phyloP scores from a whole-genome alignment of 2,888 invertebrate species.

The Scaeva pyrastri region DNA sequence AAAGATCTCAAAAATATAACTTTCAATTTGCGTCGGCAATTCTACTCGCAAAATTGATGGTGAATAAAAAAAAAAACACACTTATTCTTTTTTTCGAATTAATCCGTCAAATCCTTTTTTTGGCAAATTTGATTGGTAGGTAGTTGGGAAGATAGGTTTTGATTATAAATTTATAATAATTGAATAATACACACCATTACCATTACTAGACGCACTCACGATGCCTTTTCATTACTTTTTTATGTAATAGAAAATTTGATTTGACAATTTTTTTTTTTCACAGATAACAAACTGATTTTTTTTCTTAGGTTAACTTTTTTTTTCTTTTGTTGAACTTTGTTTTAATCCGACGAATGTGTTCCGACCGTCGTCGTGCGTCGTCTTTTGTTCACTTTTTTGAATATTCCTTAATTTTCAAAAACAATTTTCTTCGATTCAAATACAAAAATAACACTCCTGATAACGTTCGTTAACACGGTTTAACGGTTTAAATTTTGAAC shows the following conservation, averaged over 20 bases:
- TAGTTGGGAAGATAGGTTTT: neutral
- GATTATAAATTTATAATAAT: constrained; percentile 47
- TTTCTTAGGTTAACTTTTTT: neutral
- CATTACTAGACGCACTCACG: constrained; percentile 75
- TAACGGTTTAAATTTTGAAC: neutral
- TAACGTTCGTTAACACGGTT: constrained; percentile 41
- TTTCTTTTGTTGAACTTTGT: neutral
- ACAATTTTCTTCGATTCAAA: neutral
- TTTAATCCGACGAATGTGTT: constrained; percentile 47
- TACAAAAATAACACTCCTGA: neutral
- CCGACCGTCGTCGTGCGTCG: constrained; percentile 36
- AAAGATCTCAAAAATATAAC: constrained; percentile 13
- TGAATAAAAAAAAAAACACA: neutral
- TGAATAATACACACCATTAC: constrained; percentile 74
- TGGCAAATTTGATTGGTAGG: neutral
- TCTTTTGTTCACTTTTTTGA: neutral
- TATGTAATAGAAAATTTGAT: constrained; percentile 44
- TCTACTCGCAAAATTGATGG: constrained; percentile 32
- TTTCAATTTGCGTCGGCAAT: constrained; percentile 63
- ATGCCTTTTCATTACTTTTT: constrained; percentile 71
- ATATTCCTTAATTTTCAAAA: constrained; percentile 9
- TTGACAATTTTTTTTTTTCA: constrained; percentile 16
- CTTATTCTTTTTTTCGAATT: neutral
- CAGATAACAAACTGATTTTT: constrained; percentile 1
- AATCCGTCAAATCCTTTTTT: constrained; percentile 47